phyloP scores from a whole-genome alignment of 2,113 vertebrate genomes.

The Vicugna pacos region DNA sequence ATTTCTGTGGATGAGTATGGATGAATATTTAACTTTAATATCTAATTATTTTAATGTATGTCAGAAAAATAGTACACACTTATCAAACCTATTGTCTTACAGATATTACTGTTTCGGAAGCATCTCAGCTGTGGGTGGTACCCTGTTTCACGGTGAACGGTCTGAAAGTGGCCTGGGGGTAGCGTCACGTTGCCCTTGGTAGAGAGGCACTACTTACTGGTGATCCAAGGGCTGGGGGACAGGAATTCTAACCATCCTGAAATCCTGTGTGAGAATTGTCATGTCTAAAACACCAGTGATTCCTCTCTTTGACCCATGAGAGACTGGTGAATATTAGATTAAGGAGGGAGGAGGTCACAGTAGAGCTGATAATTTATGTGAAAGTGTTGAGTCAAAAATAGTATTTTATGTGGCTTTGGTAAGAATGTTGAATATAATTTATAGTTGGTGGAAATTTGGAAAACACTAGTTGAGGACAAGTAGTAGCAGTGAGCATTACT shows the following conservation, averaged over 20 bases:
- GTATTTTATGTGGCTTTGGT: slow-evolving; percentile 11
- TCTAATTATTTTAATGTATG: not conserved
- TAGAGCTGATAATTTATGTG: not conserved
- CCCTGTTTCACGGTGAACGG: not conserved
- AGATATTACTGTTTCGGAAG: not conserved
- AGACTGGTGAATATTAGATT: not conserved
- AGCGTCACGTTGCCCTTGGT: not conserved
- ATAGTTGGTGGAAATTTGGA: not conserved
- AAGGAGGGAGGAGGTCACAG: not conserved
- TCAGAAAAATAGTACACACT: not conserved
- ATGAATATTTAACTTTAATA: not conserved
- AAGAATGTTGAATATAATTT: not conserved
- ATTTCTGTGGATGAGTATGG: not conserved
- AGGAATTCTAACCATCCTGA: not conserved
- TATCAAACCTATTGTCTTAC: not conserved
- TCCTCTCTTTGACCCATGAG: not conserved
- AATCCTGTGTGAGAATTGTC: not conserved
- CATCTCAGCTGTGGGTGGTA: not conserved
- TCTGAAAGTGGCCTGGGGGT: not conserved
- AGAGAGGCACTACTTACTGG: not conserved
- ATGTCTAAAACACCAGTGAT: not conserved
- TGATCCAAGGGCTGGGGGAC: not conserved
- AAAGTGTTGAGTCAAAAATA: not conserved
- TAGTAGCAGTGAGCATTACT: not conserved
- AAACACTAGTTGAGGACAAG: not conserved